Percentiles rank a stretch among this genome's conserved stretches.
These are phyloP conservation scores for Chelidonichthys spinosus DNA, from an alignment of 2,797 vertebrate species.

Conservation along the genomic window DNA sequence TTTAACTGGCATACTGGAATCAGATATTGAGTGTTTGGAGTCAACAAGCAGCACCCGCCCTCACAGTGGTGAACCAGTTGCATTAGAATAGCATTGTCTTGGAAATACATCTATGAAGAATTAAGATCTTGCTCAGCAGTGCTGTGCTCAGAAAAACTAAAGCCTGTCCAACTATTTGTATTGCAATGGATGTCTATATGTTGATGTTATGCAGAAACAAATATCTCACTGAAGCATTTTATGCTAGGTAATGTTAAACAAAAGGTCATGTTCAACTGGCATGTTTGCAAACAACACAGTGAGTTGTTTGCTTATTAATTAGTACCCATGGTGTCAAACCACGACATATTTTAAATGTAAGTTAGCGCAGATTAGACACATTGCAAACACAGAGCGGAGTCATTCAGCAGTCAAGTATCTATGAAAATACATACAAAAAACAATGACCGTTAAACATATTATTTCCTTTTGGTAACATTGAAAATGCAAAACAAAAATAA, in stretches of 20 bases:
- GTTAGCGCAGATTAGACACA: background rate
- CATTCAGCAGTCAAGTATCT: background rate
- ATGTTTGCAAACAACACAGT: background rate
- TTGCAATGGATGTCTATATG: background rate
- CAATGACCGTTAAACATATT: too few relatives aligned
- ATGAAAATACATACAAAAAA: background rate
- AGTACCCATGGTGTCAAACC: background rate
- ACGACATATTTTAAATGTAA: background rate
- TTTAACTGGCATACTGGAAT: conserved; percentile 8
- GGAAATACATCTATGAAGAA: background rate
- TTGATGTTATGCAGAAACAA: background rate
- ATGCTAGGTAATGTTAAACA: background rate
- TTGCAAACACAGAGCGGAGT: background rate
- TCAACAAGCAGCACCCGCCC: background rate
- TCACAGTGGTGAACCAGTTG: conserved; percentile 1
- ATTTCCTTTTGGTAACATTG: background rate
- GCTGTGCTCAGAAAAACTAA: background rate
- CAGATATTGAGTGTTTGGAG: conserved; percentile 13
- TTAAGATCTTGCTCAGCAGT: background rate
- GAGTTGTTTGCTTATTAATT: background rate
- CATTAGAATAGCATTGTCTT: background rate
- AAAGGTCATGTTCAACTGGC: background rate
- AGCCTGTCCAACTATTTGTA: background rate
- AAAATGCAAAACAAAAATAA: background rate
- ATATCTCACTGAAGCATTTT: background rate